A percentile compares a stretch with the other conserved stretches of the same genome.
Evolutionary conservation across 2,888 invertebrate species (phyloP).

Genomic region (Leptinotarsa peninsularis): DNA sequence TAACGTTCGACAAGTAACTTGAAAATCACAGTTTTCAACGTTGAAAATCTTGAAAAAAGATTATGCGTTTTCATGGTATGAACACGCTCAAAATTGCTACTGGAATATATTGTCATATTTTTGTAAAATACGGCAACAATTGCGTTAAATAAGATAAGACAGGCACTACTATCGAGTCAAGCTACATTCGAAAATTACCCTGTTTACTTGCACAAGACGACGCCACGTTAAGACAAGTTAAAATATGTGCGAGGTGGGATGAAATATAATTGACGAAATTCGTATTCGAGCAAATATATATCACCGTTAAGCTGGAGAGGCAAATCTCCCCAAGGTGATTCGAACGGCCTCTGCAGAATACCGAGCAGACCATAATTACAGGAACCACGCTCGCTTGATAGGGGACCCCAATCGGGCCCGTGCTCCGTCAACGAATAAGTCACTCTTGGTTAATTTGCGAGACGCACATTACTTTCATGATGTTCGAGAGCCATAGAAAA

Average conservation of each 20-base stretch:
- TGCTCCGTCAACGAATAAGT: conserved; percentile 6
- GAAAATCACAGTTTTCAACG: too few relatives aligned
- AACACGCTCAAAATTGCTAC: too few relatives aligned
- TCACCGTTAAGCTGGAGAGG: neutral
- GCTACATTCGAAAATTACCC: neutral
- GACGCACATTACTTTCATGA: conserved; percentile 4
- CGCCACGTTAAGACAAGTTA: neutral
- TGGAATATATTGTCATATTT: too few relatives aligned
- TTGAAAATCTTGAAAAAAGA: too few relatives aligned
- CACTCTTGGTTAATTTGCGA: conserved; percentile 16
- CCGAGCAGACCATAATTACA: conserved; percentile 37
- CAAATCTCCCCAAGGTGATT: neutral
- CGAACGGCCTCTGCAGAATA: neutral
- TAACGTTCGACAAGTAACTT: too few relatives aligned
- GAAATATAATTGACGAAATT: conserved; percentile 11
- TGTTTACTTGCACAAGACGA: neutral
- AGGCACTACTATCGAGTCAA: too few relatives aligned
- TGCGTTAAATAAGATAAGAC: too few relatives aligned
- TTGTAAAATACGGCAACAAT: too few relatives aligned
- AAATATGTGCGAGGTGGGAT: neutral
- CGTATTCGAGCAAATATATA: neutral
- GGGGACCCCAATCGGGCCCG: conserved; percentile 31
- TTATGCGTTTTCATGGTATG: too few relatives aligned
- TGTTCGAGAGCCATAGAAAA: neutral
- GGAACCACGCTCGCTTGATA: conserved; percentile 42